Conservation (phyloP, 2,113 vertebrate species). For the Circaetus cinerascens region DNA sequence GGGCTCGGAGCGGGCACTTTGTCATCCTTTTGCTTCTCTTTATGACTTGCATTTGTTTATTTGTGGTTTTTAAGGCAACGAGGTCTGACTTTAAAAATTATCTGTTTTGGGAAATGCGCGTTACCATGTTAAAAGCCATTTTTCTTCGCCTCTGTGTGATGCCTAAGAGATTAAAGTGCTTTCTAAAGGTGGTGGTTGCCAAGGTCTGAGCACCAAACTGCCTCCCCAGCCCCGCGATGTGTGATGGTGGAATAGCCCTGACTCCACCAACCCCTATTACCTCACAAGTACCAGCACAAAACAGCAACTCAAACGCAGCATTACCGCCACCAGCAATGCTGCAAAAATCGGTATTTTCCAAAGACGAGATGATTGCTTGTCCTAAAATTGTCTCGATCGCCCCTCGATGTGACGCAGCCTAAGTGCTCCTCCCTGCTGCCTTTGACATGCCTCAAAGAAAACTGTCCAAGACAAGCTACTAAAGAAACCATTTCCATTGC, state of each 20-base stretch:
- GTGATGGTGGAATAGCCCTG: background rate
- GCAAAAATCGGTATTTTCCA: background rate
- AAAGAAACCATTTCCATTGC: background rate
- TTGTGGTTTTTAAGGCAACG: background rate
- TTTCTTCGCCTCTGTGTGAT: fast-evolving
- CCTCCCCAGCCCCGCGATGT: background rate
- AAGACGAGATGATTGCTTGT: fast-evolving
- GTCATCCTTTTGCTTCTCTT: background rate
- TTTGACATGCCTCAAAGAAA: background rate
- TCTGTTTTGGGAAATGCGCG: background rate
- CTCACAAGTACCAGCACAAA: background rate
- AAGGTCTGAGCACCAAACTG: background rate
- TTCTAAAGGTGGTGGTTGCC: background rate
- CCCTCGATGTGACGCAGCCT: too few relatives aligned
- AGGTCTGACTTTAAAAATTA: background rate
- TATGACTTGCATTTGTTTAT: background rate
- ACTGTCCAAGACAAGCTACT: background rate
- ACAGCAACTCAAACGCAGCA: background rate
- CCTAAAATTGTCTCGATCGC: background rate
- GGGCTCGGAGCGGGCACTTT: fast-evolving
- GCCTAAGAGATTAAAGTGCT: background rate
- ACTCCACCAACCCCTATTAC: background rate
- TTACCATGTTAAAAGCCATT: background rate
- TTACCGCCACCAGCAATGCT: background rate
- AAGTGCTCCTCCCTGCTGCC: background rate